Evolutionary conservation across 2,888 invertebrate species (phyloP), one percentile per base, ranked within the genome.

Genomic region (Phaonia tiefii): DNA sequence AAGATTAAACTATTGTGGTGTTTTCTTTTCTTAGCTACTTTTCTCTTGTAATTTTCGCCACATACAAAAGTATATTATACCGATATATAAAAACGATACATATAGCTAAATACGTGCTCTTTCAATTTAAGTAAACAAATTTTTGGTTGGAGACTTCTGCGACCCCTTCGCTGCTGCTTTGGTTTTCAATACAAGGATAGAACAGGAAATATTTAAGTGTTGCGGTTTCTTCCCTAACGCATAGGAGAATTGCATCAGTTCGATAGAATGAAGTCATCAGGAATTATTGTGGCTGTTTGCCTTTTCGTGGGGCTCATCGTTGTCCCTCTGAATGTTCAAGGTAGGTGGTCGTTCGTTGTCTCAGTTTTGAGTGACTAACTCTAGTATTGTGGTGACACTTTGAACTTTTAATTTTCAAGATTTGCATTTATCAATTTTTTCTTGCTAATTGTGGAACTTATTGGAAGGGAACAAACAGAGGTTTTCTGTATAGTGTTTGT

Each of bases 291-390:
- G 49, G 71, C 37, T 71, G 70, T 88, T 75, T 88, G 83, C 84
- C 83, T 89, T 69, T 85, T 89, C 51, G 85, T 87, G 25, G 89
- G 85, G 70, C 84, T 89, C 63, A 85, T 88, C 80, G 84, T 81
- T 1, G 63, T 85, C 65, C 85, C 85, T 44, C 81, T 84, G 74
- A 85, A 84, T 80, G 85, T 86, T 83, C 75, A 86, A 83, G 84
- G 85, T 86, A 80, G 75, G 85, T 74, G 79, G 65, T 66, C 80
- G 66, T 73, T 51, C 17, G n/a, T 44, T 44, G 44, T 13, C 44
- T 3, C 31, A 3, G 31, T 31, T 3, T 5, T 44, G 51, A 22
- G 31, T 22, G 20, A 51, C 46, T 51, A 22, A 54, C 54, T 54
- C 31, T 3, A 20, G 7, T 11, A 4, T 17, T 15, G 3, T 11